These are phyloP conservation scores for Tyto alba DNA, from an alignment of 2,113 vertebrate genomes.

Conservation along the genomic window DNA sequence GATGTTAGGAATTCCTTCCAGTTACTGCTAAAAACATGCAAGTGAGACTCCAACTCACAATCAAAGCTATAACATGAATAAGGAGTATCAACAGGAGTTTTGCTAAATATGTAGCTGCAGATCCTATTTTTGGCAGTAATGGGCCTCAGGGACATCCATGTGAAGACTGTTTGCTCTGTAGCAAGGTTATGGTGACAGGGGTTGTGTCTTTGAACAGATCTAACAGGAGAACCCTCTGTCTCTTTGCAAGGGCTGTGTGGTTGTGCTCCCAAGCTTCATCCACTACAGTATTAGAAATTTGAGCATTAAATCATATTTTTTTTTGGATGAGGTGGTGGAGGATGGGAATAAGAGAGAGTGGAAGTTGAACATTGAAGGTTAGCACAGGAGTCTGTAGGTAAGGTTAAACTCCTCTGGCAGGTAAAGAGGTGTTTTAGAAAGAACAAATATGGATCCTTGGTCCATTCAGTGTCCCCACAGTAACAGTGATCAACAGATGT, in stretches of 20 bases:
- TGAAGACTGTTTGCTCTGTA: neutral
- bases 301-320: neutral
- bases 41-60: neutral
- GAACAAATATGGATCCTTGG: neutral
- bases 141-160: neutral
- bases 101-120: neutral
- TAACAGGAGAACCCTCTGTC: neutral
- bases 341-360: neutral
- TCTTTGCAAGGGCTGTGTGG: neutral
- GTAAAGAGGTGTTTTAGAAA: neutral
- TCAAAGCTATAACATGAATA: neutral
- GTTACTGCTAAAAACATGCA: neutral
- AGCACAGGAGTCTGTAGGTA: neutral
- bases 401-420: neutral
- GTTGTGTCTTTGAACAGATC: neutral
- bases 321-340: neutral
- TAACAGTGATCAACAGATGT: neutral
- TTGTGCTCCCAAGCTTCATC: neutral
- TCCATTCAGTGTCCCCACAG: neutral
- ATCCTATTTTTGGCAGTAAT: neutral
- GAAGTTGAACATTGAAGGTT: neutral
- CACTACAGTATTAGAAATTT: neutral
- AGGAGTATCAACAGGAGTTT: neutral
- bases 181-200: neutral
- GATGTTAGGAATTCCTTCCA: neutral